Conservation (phyloP, 2,888 invertebrate species). For the Hipparchia sbordonii region DNA sequence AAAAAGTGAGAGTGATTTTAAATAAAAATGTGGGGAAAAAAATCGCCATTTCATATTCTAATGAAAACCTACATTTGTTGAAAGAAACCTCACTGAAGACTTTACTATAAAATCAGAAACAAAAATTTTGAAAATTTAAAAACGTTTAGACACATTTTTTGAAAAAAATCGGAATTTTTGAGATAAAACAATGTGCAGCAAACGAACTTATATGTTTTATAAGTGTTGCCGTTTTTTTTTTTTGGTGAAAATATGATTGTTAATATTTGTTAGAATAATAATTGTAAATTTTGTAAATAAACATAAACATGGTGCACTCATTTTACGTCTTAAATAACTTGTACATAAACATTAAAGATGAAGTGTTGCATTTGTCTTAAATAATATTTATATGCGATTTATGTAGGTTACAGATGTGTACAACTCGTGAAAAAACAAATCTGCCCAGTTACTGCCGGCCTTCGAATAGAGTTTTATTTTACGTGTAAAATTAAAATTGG, state of each 20-base stretch:
- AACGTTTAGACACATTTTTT: no score
- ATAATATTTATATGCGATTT: slow-evolving; percentile 39
- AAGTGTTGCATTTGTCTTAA: slow-evolving; percentile 39
- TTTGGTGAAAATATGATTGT: slow-evolving; percentile 55
- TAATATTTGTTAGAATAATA: slow-evolving; percentile 67
- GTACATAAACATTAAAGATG: slow-evolving; percentile 42
- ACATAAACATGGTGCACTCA: slow-evolving; percentile 71
- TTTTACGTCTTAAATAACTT: slow-evolving; percentile 57
- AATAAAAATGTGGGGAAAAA: no score
- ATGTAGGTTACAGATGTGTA: slow-evolving; percentile 36
- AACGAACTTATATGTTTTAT: slow-evolving; percentile 33
- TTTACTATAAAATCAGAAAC: not conserved
- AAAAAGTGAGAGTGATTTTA: no score
- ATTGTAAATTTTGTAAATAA: slow-evolving; percentile 78
- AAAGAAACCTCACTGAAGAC: no score
- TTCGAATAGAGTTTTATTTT: slow-evolving; percentile 30
- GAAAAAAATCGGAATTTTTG: no score
- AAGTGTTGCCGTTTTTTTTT: slow-evolving; percentile 38
- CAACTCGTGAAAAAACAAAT: slow-evolving; percentile 26
- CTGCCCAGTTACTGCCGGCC: slow-evolving; percentile 39
- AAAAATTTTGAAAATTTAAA: no score
- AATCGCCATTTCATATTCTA: no score
- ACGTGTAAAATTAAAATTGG: slow-evolving; percentile 16
- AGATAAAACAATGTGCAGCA: no score
- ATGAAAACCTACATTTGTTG: no score